phyloP scores from a whole-genome alignment of 2,888 invertebrate genomes.

The Podotricha telesiphe region DNA sequence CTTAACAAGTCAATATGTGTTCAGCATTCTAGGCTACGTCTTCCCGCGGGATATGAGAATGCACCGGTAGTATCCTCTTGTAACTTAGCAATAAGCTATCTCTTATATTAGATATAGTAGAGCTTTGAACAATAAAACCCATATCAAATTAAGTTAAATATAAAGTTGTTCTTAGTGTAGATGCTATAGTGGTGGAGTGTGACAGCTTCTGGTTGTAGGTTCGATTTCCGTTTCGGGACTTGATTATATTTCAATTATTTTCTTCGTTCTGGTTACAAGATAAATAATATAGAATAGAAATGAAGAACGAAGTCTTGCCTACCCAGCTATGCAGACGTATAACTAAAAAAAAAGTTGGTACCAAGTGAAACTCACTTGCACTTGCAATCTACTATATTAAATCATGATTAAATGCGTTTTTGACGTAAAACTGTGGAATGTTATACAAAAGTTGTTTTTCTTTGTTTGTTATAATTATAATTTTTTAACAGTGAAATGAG shows the following conservation, averaged over 20 bases:
- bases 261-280: too few relatives aligned
- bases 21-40: conserved; percentile 40
- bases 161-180: too few relatives aligned
- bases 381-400: conserved; percentile 66
- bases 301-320: too few relatives aligned
- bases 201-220: too few relatives aligned
- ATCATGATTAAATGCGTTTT: conserved; percentile 69
- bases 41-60: conserved; percentile 44
- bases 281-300: too few relatives aligned
- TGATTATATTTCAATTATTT: too few relatives aligned
- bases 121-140: not conserved
- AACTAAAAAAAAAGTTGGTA: not conserved
- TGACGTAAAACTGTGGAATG: conserved; percentile 42
- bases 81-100: conserved; percentile 20
- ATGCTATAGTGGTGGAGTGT: too few relatives aligned
- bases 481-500: conserved; percentile 31
- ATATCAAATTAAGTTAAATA: not conserved
- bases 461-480: conserved; percentile 51
- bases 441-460: conserved; percentile 39
- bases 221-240: too few relatives aligned
- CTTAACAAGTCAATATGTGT: conserved; percentile 40
- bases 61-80: conserved; percentile 37
- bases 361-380: conserved; percentile 49
- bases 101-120: not conserved
- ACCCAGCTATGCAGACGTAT: too few relatives aligned